These are phyloP conservation scores for Microcebus lehilahytsara DNA, from an alignment of 2,113 vertebrate species.

Conservation along the genomic window DNA sequence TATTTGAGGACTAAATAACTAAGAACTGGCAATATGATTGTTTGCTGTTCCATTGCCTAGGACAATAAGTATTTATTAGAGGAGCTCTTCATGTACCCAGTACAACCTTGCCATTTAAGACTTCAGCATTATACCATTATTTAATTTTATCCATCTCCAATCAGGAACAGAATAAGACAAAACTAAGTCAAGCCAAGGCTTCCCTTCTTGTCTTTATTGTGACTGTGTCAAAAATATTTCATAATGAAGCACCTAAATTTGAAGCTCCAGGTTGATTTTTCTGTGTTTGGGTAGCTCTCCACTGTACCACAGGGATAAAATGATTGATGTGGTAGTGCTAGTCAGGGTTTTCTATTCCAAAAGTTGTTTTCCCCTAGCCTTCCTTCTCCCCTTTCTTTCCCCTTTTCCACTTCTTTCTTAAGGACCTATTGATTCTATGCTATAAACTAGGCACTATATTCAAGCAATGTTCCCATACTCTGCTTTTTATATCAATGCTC, in stretches of 20 bases:
- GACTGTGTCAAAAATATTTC: background rate
- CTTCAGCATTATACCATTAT: conserved; percentile 2
- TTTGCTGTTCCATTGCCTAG: background rate
- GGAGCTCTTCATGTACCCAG: background rate
- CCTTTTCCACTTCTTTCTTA: background rate
- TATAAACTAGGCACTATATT: background rate
- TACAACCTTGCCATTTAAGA: conserved; percentile 49
- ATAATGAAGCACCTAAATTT: background rate
- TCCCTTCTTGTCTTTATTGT: conserved; percentile 7
- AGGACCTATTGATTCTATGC: background rate
- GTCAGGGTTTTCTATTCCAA: background rate
- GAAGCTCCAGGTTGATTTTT: background rate
- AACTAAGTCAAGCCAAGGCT: background rate
- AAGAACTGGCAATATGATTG: background rate
- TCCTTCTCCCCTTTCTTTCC: background rate
- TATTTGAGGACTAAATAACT: background rate
- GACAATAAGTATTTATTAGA: conserved; percentile 39
- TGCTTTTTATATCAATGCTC: background rate
- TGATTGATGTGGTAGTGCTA: too few species aligned
- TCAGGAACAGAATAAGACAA: conserved; percentile 7
- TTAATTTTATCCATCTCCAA: conserved; percentile 26
- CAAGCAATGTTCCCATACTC: background rate
- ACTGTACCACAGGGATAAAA: background rate
- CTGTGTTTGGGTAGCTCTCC: background rate
- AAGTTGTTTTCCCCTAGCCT: background rate